Conservation (phyloP, 2,888 invertebrate species). For the Archaeoteleia sp. region DNA sequence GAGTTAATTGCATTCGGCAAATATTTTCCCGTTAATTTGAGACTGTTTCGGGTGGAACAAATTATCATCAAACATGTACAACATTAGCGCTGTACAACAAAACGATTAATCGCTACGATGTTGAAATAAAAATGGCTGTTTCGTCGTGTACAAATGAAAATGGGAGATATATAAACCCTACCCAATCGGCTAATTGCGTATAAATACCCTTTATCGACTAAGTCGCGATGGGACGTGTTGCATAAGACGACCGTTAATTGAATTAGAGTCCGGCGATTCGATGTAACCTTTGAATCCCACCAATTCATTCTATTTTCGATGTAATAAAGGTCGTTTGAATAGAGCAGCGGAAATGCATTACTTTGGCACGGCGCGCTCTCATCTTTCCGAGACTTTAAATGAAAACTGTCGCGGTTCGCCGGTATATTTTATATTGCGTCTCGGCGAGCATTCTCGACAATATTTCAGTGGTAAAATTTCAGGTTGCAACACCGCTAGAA, state of each 20-base stretch:
- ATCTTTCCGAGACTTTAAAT: slow-evolving; percentile 48
- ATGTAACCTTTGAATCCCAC: neutral
- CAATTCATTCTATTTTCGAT: slow-evolving; percentile 36
- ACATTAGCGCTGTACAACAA: too few relatives aligned
- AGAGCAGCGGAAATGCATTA: slow-evolving; percentile 46
- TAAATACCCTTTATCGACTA: too few relatives aligned
- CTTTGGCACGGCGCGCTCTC: slow-evolving; percentile 32
- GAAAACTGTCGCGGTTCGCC: slow-evolving; percentile 50
- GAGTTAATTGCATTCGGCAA: slow-evolving; percentile 32
- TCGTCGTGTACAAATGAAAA: too few relatives aligned
- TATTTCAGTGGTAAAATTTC: slow-evolving; percentile 52
- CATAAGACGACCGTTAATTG: too few relatives aligned
- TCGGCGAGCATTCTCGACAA: slow-evolving; percentile 33
- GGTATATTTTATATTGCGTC: slow-evolving; percentile 50
- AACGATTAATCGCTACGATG: too few relatives aligned
- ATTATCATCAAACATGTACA: too few relatives aligned
- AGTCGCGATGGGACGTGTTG: too few relatives aligned
- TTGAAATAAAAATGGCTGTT: too few relatives aligned
- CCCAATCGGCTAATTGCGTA: too few relatives aligned
- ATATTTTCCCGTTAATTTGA: slow-evolving; percentile 28
- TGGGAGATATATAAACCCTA: too few relatives aligned
- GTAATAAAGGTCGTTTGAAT: slow-evolving; percentile 38
- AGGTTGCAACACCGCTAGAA: slow-evolving; percentile 16
- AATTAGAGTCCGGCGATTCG: too few relatives aligned
- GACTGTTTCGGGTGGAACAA: too few relatives aligned